These are phyloP conservation scores for Stegastes partitus DNA, from an alignment of 2,113 vertebrate genomes.

Conservation along the genomic window DNA sequence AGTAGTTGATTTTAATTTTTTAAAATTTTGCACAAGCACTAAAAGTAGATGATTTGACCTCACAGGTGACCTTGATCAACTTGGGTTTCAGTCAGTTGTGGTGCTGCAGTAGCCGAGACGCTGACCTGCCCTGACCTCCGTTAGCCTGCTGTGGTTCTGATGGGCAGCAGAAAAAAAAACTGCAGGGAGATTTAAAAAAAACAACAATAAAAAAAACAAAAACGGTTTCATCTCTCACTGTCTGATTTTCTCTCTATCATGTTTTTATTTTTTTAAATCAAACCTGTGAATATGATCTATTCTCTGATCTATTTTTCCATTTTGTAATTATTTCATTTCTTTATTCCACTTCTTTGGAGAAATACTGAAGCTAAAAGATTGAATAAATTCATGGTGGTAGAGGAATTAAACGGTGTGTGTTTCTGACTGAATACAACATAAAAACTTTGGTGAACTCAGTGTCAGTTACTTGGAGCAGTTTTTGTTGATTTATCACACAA, in stretches of 20 bases:
- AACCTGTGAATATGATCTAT: slow-evolving; percentile 82
- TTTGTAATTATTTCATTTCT: slow-evolving; percentile 85
- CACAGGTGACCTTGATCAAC: slow-evolving; percentile 57
- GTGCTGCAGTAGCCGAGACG: slow-evolving; percentile 32
- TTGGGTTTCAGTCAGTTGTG: slow-evolving; percentile 35
- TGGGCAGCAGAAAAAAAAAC: slow-evolving; percentile 49
- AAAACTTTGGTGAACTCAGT: too few species aligned
- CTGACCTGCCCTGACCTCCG: slow-evolving; percentile 38
- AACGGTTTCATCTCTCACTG: slow-evolving; percentile 58
- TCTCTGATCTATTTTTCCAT: slow-evolving; percentile 81
- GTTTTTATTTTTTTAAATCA: slow-evolving; percentile 76
- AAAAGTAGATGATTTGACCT: slow-evolving; percentile 68
- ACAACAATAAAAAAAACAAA: too few species aligned
- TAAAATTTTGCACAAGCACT: slow-evolving; percentile 82
- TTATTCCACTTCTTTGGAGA: slow-evolving; percentile 82
- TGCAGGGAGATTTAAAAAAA: slow-evolving; percentile 39
- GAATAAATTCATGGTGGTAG: slow-evolving; percentile 86
- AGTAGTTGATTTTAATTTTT: slow-evolving; percentile 58
- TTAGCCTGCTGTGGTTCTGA: slow-evolving; percentile 44
- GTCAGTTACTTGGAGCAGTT: too few species aligned
- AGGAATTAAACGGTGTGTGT: slow-evolving; percentile 58
- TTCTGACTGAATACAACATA: slow-evolving; percentile 31
- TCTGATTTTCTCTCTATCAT: slow-evolving; percentile 57
- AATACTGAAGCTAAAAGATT: slow-evolving; percentile 82
- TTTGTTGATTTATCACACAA: too few species aligned